Base-by-base conservation (phyloP, 2,113 vertebrate genomes). In the Cygnus buccinator region DNA sequence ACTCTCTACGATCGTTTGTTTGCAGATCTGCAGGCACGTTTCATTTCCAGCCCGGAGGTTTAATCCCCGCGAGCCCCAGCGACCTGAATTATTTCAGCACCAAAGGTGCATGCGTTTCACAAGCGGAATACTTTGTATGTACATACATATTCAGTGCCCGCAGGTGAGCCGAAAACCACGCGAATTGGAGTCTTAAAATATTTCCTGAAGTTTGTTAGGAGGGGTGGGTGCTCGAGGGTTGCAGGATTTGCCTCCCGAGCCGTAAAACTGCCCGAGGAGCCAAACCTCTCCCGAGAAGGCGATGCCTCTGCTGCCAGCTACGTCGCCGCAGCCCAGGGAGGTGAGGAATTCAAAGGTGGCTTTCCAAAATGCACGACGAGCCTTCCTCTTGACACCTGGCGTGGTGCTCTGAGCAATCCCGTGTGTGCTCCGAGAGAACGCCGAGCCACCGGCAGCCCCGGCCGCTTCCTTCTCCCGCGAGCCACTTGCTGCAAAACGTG, bases 61-160 rank as follows among this genome's bases (percentile, higher is more conserved):
- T n/a, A 39, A 12, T 22, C 71, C 76, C 77, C 4, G 9, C 33
- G 37, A 59, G 65, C 23, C 80, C 46, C 6, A 1, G 58, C 7
- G 0, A 22, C 28, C 83, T 63, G 79, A 28, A 18, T 76, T 2
- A 0, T n/a, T 37, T 13, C 0, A 13, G n/a, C 0, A 2, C 13
- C 58, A 23, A 41, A 58, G 80, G 82, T 93, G 82, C 35, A 4
- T 15, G 55, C 2, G 19, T 29, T 54, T 76, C 75, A 26, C 58
- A 25, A 65, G 57, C 7, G 37, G 41, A 48, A 79, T 72, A 9
- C 18, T 73, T n/a, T 85, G 87, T 79, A 61, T 13, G 0, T 4
- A 15, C 6, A 7, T 41, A 84, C 85, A 77, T 13, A 35, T 0
- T 43, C 81, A 50, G 48, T 3, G 55, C 88, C 63, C 8, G 46